phyloP scores from a whole-genome alignment of 2,888 invertebrate species.

The Bhutanitis thaidina region DNA sequence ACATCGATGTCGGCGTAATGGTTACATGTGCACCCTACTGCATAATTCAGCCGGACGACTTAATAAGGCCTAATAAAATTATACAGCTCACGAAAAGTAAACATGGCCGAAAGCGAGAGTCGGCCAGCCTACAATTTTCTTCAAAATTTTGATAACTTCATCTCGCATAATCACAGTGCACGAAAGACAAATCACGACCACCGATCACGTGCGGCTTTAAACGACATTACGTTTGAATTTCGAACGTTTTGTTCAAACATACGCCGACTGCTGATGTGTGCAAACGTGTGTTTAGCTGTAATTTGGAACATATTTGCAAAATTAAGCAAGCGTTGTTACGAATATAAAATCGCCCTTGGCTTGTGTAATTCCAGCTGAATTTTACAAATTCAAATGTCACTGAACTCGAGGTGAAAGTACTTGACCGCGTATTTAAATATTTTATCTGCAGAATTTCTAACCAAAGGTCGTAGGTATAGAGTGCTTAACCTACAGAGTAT shows the following conservation, averaged over 20 bases:
- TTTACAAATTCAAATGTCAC: constrained; percentile 42
- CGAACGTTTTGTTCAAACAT: constrained; percentile 49
- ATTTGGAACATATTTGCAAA: constrained; percentile 54
- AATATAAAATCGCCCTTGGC: constrained; percentile 20
- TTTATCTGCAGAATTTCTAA: constrained; percentile 37
- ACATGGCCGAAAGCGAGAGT: constrained; percentile 56
- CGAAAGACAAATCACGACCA: constrained; percentile 44
- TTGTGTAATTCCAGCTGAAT: constrained; percentile 31
- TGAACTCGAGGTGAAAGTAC: constrained; percentile 53
- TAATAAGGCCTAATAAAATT: constrained; percentile 58
- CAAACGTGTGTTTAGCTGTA: constrained; percentile 58
- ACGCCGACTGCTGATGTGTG: constrained; percentile 38
- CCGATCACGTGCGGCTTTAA: constrained; percentile 50
- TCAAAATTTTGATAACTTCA: constrained; percentile 69
- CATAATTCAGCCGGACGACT: constrained; percentile 31
- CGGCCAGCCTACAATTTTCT: constrained; percentile 53
- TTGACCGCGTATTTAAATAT: constrained; percentile 55
- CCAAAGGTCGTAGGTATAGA: constrained; percentile 19
- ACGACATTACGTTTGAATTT: constrained; percentile 50
- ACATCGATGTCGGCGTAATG: constrained; percentile 12
- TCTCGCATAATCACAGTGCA: constrained; percentile 61
- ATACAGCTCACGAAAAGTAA: constrained; percentile 55
- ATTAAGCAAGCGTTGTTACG: constrained; percentile 33
- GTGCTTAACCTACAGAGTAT: constrained; percentile 7
- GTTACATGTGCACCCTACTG: constrained; percentile 18